phyloP scores from a whole-genome alignment of 2,888 invertebrate species.

The Conops quadrifasciatus region DNA sequence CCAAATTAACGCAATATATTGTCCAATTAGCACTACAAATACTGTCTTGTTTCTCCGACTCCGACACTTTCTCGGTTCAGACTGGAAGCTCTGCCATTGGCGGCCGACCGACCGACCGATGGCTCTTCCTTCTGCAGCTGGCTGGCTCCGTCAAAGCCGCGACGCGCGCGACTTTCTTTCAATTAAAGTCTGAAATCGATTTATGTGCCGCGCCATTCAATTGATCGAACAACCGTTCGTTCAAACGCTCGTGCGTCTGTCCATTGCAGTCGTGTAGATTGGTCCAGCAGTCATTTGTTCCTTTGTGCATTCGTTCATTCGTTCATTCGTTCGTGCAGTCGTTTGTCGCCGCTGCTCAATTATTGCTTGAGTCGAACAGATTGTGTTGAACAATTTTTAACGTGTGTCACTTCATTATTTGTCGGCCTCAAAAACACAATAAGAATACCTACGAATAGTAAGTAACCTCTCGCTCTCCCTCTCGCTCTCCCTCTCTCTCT shows the following conservation, averaged over 20 bases:
- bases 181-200: constrained; percentile 31
- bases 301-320: neutral
- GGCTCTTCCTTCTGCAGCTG: too few relatives aligned
- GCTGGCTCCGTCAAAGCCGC: neutral
- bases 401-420: constrained; percentile 41
- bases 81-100: too few relatives aligned
- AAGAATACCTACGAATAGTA: neutral
- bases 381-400: constrained; percentile 41
- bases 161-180: constrained; percentile 26
- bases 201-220: constrained; percentile 26
- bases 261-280: too few relatives aligned
- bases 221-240: constrained; percentile 16
- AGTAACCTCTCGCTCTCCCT: neutral
- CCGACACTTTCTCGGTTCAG: too few relatives aligned
- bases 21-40: constrained; percentile 30
- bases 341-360: constrained; percentile 15
- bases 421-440: constrained; percentile 13
- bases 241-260: neutral
- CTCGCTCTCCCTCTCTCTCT: neutral
- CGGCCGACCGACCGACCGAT: too few relatives aligned
- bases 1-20: constrained; percentile 28
- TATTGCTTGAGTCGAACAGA: constrained; percentile 8
- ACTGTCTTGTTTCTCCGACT: neutral
- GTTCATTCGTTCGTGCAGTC: neutral
- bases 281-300: neutral